phyloP scores from a whole-genome alignment of 2,797 vertebrate species.

The Brachyalestes nurse region DNA sequence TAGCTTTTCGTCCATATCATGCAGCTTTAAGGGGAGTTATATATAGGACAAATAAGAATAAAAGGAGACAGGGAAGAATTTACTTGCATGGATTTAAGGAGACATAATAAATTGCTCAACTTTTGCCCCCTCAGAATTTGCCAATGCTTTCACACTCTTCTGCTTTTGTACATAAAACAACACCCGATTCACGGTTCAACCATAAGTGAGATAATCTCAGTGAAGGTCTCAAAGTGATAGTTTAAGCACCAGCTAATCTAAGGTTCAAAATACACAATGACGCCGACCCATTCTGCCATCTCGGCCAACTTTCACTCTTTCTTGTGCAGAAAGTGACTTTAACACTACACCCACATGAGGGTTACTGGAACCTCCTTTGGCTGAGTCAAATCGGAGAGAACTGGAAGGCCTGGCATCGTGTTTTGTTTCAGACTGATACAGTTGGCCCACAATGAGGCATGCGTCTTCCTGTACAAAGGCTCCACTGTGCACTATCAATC shows the following conservation, averaged over 20 bases:
- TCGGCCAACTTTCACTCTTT: constrained; percentile 75
- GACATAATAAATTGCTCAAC: background rate
- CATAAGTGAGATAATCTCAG: constrained; percentile 3
- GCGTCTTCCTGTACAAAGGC: constrained; percentile 81
- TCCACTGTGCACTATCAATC: constrained; percentile 81
- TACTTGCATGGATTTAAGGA: background rate
- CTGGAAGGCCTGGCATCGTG: constrained; percentile 73
- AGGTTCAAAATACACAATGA: constrained; percentile 83
- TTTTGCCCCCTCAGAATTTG: background rate
- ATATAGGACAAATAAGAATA: background rate
- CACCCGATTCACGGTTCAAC: constrained; percentile 13
- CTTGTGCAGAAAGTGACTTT: constrained; percentile 83
- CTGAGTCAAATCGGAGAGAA: constrained; percentile 69
- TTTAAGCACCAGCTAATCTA: constrained; percentile 65
- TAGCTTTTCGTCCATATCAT: background rate
- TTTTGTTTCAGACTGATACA: constrained; percentile 79
- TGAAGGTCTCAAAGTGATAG: background rate
- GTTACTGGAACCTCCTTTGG: constrained; percentile 80
- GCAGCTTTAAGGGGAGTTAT: background rate
- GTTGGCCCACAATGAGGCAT: constrained; percentile 79
- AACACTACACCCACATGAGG: constrained; percentile 85
- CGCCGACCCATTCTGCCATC: constrained; percentile 79
- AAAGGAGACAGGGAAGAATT: background rate
- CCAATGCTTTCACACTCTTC: constrained; percentile 6
- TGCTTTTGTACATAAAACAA: constrained; percentile 39